Conservation (phyloP, 2,888 invertebrate species). For the Venusia cambrica region DNA sequence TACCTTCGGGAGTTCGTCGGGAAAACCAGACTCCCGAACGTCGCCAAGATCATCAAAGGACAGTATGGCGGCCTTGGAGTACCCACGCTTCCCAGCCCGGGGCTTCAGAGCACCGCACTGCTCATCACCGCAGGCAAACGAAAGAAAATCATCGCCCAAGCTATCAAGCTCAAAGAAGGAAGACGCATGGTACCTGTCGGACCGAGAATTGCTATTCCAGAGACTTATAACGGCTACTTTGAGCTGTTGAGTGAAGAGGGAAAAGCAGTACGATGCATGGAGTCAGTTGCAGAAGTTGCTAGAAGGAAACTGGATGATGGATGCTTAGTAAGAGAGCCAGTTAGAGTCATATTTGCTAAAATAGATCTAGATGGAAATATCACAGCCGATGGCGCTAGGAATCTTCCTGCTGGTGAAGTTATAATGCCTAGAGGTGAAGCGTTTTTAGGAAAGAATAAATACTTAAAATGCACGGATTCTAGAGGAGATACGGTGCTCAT, state of each 20-base stretch:
- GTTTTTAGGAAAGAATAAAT: conserved; percentile 86
- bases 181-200: conserved; percentile 89
- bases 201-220: conserved; percentile 93
- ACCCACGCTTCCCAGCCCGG: conserved; percentile 92
- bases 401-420: conserved; percentile 91
- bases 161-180: conserved; percentile 94
- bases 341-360: conserved; percentile 85
- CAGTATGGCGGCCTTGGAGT: conserved; percentile 96
- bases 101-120: conserved; percentile 91
- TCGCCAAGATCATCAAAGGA: conserved; percentile 96
- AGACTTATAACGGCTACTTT: conserved; percentile 95
- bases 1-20: conserved; percentile 88
- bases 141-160: conserved; percentile 92
- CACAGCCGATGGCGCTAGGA: conserved; percentile 86
- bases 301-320: conserved; percentile 87
- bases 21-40: conserved; percentile 89
- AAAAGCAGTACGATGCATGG: conserved; percentile 93
- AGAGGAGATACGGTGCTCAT: conserved; percentile 92
- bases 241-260: conserved; percentile 97
- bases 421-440: conserved; percentile 89
- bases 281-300: conserved; percentile 91
- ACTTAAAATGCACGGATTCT: conserved; percentile 92
- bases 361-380: conserved; percentile 82
- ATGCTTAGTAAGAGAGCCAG: conserved; percentile 89
- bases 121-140: conserved; percentile 92